Evolutionary conservation across 92 coral and sea anemone species (phyloP), one percentile per base, ranked within the genome.

Genomic region (Palythoa heliodiscus): DNA sequence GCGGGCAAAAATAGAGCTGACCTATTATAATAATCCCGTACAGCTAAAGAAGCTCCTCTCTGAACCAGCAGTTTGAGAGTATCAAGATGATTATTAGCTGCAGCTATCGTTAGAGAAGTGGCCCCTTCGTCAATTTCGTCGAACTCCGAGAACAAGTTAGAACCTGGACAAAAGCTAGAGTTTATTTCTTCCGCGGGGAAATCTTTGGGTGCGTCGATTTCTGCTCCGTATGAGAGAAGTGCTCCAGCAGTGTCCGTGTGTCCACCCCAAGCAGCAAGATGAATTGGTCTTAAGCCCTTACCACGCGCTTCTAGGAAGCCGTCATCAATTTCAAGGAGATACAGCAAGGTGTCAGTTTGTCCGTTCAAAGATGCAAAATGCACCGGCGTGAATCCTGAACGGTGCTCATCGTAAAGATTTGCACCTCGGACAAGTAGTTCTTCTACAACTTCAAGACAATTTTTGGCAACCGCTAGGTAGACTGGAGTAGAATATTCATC

Each of bases 331-430:
- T 79, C 83, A 79, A 79, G 83, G 38, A 79, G 83, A 79, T 79
- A 79, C 55, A 22, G 12, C 71, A 79, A 63, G 12, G 83, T 79
- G 10, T 79, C 83, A 35, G 83, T 79, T 29, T 37, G 53, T n/a
- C 83, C 83, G 57, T 79, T 79, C 35, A 79, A 64, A 9, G 83
- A 22, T 19, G 83, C 83, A 38, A 79, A 79, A 79, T 79, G 83
- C 22, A 55, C 73, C 4, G 72, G 11, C 11, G 73, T 63, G n/a
- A 79, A 79, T 17, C 83, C 73, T 48, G 83, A 79, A 40, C 72
- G 55, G 13, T 79, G 83, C 7, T 79, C 73, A 64, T 22, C 72
- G n/a, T 79, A 66, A 35, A 79, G 83, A 63, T 63, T 79, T n/a
- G 83, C 83, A 50, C 83, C 83, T n/a, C 71, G 38, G 55, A 79